Percentiles rank a stretch among this genome's conserved stretches.
Evolutionary conservation across 2,888 invertebrate genomes (phyloP).

Genomic region (Xiphydria camelus): DNA sequence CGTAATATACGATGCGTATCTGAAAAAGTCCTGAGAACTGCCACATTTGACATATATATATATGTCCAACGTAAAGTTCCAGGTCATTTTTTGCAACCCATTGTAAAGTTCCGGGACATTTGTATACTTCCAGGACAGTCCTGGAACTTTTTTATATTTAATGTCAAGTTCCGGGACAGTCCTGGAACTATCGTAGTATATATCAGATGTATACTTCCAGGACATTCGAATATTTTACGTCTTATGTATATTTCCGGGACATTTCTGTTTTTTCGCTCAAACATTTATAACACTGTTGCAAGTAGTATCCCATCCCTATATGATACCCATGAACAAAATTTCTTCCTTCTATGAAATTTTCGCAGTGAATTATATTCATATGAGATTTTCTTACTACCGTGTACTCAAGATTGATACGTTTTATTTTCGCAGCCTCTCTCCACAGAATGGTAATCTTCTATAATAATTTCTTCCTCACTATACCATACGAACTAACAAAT

Average conservation of each 20-base stretch:
- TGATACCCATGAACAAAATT: neutral
- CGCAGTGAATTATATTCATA: neutral
- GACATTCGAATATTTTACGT: neutral
- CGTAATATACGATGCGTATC: too few species aligned
- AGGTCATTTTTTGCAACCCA: too few species aligned
- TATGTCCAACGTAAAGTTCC: too few species aligned
- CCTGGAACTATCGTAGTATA: conserved; percentile 5
- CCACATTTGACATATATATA: too few species aligned
- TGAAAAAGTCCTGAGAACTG: too few species aligned
- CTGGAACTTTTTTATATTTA: conserved; percentile 9
- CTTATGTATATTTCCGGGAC: neutral
- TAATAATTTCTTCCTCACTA: neutral
- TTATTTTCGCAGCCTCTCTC: neutral
- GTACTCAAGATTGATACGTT: neutral
- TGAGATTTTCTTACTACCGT: neutral
- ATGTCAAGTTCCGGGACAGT: conserved; percentile 2
- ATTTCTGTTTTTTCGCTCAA: neutral
- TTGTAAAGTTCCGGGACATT: conserved; percentile 8
- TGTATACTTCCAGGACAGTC: conserved; percentile 5
- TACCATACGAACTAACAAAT: neutral
- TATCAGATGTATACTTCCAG: neutral
- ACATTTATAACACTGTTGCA: neutral
- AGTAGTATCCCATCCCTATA: neutral
- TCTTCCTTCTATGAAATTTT: neutral
- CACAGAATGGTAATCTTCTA: neutral